These are phyloP conservation scores for Disparrhopalites patrizii DNA, from an alignment of 2,888 invertebrate genomes.

Conservation along the genomic window DNA sequence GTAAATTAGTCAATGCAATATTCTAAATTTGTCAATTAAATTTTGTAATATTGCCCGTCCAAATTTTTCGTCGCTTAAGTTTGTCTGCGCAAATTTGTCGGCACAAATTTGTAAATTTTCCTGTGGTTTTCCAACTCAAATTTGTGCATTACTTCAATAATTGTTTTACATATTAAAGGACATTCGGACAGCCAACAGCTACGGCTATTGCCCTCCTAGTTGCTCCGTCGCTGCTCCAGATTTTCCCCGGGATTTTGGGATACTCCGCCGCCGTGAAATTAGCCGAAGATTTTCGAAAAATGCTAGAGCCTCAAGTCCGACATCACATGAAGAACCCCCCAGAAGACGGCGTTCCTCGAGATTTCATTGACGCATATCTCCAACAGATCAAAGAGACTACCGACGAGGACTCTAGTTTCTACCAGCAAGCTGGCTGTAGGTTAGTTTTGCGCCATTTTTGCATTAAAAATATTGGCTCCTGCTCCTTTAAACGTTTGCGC, in stretches of 20 bases:
- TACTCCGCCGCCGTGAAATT: conserved; percentile 13
- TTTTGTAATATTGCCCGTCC: too few species aligned
- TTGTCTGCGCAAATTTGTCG: too few species aligned
- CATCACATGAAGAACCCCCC: conserved; percentile 22
- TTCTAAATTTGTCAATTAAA: too few species aligned
- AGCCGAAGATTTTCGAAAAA: not conserved
- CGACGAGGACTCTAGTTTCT: conserved; percentile 36
- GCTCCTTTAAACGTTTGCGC: too few species aligned
- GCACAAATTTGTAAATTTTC: too few species aligned
- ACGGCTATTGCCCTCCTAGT: conserved; percentile 9
- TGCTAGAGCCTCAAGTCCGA: conserved; percentile 5
- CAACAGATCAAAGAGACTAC: conserved; percentile 32
- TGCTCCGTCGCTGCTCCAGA: conserved; percentile 5
- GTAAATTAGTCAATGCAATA: too few species aligned
- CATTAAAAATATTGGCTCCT: too few species aligned
- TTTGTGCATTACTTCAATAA: too few species aligned
- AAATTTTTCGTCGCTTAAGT: too few species aligned
- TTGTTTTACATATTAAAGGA: not conserved
- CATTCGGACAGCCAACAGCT: conserved; percentile 18
- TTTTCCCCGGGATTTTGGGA: conserved; percentile 3
- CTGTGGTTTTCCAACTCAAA: too few species aligned
- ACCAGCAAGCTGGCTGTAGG: conserved; percentile 35
- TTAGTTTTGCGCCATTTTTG: too few species aligned
- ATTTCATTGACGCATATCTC: conserved; percentile 37
- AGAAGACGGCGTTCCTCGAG: conserved; percentile 12